phyloP scores from a whole-genome alignment of 1,140 invertebrate genomes.

The Eulimnadia texana region DNA sequence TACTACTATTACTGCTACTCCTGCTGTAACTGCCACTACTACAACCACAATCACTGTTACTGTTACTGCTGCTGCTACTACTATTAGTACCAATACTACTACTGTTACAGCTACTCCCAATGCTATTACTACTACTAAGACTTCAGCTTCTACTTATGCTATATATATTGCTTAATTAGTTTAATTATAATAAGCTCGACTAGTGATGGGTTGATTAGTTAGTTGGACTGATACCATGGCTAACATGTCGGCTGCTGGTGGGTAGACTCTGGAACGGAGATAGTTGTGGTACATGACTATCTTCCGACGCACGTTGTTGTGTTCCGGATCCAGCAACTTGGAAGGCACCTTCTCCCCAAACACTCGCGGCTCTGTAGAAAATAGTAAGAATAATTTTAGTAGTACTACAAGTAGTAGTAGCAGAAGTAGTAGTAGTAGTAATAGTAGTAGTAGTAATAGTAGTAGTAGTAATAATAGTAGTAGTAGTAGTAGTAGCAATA shows the following conservation, averaged over 20 bases:
- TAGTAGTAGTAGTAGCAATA: too few relatives aligned
- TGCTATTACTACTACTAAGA: neutral
- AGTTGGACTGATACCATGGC: constrained; percentile 45
- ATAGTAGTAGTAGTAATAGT: too few relatives aligned
- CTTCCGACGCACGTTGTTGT: constrained; percentile 45
- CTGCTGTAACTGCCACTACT: too few relatives aligned
- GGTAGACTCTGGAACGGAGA: constrained; percentile 54
- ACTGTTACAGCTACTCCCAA: neutral
- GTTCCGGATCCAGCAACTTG: constrained; percentile 38
- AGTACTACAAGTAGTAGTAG: too few relatives aligned
- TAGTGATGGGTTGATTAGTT: neutral
- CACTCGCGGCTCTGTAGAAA: constrained; percentile 34
- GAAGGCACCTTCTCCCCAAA: constrained; percentile 45
- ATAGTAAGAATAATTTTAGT: neutral
- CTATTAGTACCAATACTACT: too few relatives aligned
- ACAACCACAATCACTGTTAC: too few relatives aligned
- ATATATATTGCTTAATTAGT: constrained; percentile 5
- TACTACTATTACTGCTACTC: too few relatives aligned
- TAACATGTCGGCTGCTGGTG: constrained; percentile 62
- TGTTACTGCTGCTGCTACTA: too few relatives aligned
- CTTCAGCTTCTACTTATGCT: neutral
- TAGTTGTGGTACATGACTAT: constrained; percentile 62
- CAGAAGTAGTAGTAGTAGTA: too few relatives aligned
- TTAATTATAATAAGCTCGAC: neutral
- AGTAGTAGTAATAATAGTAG: too few relatives aligned